Base-by-base conservation (phyloP, 2,797 vertebrate species). In the Ispidina lecontei region DNA sequence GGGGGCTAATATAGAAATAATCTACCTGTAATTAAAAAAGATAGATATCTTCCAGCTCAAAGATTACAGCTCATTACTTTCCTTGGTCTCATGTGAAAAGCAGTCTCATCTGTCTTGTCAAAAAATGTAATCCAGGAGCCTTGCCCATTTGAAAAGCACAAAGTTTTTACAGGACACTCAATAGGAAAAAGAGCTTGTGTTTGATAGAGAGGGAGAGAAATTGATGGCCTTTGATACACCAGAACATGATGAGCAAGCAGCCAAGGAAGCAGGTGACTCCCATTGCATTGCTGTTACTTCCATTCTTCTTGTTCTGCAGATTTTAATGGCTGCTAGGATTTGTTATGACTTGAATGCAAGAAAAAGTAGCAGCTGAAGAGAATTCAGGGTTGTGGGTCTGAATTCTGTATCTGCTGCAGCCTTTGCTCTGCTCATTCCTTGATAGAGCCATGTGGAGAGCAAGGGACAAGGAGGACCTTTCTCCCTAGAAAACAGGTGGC, bases 31-130 rank as follows among this genome's bases (percentile, higher is more conserved):
- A 93, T 95, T 95, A 92, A 95, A 96, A 96, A 92, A 91, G 89
- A 95, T 86, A 92, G 80, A 83, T 94, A 75, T 89, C 89, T 94
- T 95, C 75, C 81, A 84, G 62, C 64, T 86, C 46, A 26, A 90
- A 94, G 78, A 96, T 82, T 95, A 73, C 90, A 96, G 95, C 80
- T 97, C 88, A 94, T 95, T 95, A 94, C 72, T 88, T 80, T 80
- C 90, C 72, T 89, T 37, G 68, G 75, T 93, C 96, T 96, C 87
- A 28, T 77, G 78, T 92, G 91, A 88, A 94, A 94, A 95, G 71
- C 28, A 72, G 37, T 68, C 89, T 95, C 91, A 95, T 92, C 93
- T 76, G 49, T 95, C 88, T 96, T 96, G 88, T 94, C 92, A 95
- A 79, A 95, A 93, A 81, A 67, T n/a, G n/a, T 59, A 55, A 93